These are phyloP conservation scores for Paedocypris sp. DNA, from an alignment of 2,113 vertebrate species.

Conservation along the genomic window DNA sequence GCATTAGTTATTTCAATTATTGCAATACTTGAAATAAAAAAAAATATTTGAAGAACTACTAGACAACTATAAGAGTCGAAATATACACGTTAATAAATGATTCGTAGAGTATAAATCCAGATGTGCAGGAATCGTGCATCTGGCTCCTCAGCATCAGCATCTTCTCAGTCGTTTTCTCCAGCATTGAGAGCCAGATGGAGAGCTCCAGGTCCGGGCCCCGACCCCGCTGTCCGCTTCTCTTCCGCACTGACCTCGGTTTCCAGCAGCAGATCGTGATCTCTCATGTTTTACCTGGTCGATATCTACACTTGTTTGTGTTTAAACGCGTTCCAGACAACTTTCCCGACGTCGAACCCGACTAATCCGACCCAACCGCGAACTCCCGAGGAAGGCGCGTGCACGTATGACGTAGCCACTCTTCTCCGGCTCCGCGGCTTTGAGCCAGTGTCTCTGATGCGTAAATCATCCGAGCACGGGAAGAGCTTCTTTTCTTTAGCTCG, in stretches of 20 bases:
- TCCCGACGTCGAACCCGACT: no score
- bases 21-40: no score
- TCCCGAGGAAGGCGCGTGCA: no score
- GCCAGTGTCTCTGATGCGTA: not conserved
- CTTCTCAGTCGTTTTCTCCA: slow-evolving; percentile 45
- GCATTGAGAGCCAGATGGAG: slow-evolving; percentile 46
- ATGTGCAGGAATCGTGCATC: no score
- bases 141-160: no score
- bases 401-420: not conserved
- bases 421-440: not conserved
- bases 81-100: no score
- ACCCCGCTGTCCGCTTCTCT: slow-evolving; percentile 33
- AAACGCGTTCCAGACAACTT: not conserved
- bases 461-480: not conserved
- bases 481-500: no score
- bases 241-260: slow-evolving; percentile 45
- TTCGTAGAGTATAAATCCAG: slow-evolving; percentile 38
- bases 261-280: slow-evolving; percentile 50
- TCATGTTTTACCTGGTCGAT: slow-evolving; percentile 54
- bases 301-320: not conserved
- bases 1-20: no score
- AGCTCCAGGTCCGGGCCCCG: slow-evolving; percentile 47
- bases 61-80: no score
- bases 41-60: no score
- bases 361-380: no score